These are phyloP conservation scores for Paralichthys olivaceus DNA, from an alignment of 2,113 vertebrate species.

Conservation along the genomic window DNA sequence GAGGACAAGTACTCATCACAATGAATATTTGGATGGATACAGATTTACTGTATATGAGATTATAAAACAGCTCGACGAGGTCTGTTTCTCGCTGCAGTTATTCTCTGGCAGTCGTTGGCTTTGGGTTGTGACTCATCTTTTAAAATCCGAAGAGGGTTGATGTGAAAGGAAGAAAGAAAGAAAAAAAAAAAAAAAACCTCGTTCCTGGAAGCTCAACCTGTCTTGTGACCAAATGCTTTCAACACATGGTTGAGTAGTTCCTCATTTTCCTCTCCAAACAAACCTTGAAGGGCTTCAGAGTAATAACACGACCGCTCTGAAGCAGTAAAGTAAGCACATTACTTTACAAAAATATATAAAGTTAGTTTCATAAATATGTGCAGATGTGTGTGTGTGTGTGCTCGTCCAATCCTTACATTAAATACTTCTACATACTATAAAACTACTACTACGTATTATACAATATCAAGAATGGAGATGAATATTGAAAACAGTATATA, in stretches of 20 bases:
- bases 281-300: background rate
- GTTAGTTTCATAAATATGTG: background rate
- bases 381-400: background rate
- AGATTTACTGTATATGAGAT: too few species aligned
- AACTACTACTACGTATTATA: too few species aligned
- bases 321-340: background rate
- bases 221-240: conserved; percentile 52
- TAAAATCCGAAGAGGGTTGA: background rate
- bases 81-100: background rate
- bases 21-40: too few species aligned
- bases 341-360: background rate
- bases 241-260: conserved; percentile 33
- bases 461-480: too few species aligned
- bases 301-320: conserved; percentile 1
- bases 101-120: conserved; percentile 3
- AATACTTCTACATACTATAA: too few species aligned
- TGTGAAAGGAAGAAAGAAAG: background rate
- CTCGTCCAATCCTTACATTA: too few species aligned
- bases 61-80: too few species aligned
- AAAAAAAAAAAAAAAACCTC: background rate
- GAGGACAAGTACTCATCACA: too few species aligned
- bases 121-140: background rate
- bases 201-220: conserved; percentile 12
- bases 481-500: too few species aligned
- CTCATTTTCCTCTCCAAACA: conserved; percentile 24